Percentiles rank a stretch among this genome's conserved stretches.
These are phyloP conservation scores for Scalopus aquaticus DNA, from an alignment of 2,113 vertebrate genomes.

Conservation along the genomic window DNA sequence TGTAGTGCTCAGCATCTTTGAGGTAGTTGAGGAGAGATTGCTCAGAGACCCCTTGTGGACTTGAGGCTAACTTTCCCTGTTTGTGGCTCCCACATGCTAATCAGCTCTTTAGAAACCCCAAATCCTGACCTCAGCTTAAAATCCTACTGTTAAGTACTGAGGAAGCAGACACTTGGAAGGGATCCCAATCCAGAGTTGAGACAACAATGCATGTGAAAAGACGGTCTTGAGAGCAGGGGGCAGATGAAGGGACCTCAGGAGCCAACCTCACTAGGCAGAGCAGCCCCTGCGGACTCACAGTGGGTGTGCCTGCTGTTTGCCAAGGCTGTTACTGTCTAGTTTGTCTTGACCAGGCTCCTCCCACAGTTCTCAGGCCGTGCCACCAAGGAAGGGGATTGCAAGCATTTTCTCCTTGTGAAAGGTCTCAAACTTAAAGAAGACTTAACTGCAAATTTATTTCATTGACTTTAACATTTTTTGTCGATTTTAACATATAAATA, in stretches of 20 bases:
- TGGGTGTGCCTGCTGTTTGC: neutral
- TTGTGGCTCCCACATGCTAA: neutral
- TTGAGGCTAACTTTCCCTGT: neutral
- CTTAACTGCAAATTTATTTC: constrained; percentile 80
- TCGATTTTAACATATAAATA: constrained; percentile 84
- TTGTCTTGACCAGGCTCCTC: neutral
- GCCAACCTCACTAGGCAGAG: neutral
- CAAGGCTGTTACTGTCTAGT: neutral
- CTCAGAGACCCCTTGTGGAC: neutral
- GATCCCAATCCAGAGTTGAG: neutral
- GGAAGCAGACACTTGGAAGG: neutral
- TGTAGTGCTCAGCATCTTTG: neutral
- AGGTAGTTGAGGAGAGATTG: neutral
- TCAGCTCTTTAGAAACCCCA: neutral
- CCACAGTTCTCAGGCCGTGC: neutral
- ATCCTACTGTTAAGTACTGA: neutral
- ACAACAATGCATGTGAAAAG: neutral
- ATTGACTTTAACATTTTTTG: constrained; percentile 66
- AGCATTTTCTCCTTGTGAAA: constrained; percentile 50
- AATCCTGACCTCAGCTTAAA: constrained; percentile 21
- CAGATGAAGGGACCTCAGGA: neutral
- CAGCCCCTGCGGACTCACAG: neutral
- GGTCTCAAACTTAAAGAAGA: constrained; percentile 46
- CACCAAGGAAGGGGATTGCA: neutral
- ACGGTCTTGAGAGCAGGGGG: constrained; percentile 9